Base-by-base conservation (phyloP, 1,140 invertebrate genomes). In the Mylabris phalerata region DNA sequence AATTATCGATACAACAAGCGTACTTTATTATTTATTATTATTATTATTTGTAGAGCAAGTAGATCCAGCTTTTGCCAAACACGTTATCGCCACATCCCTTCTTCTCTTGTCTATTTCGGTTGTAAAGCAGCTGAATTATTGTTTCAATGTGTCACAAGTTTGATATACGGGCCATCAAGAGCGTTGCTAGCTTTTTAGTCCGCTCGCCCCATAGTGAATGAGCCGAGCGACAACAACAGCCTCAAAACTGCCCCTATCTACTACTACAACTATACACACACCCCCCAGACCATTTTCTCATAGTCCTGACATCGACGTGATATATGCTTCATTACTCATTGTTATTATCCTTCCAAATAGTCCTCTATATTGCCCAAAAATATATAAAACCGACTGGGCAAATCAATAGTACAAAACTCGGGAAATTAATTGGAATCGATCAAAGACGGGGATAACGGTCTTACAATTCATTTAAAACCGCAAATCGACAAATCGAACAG, bases 111-210 rank as follows among this genome's bases (percentile, higher is more conserved):
- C 71, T 71, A 71, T 72, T 69, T 67, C 67, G 69, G 68, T 65
- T 67, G 71, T 71, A 72, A 72, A 72, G 69, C 69, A 64, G 63
- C 66, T 72, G 71, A 72, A 67, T 72, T 72, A 72, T 72, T 71
- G 71, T 72, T 72, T 71, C 69, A 68, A 67, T 55, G 66, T 71
- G 71, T 72, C 71, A 72, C 59, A 64, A 63, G 60, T 69, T 71
- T 72, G 71, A 72, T 72, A 60, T 60, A 60, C 58, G 58, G 51
- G 58, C 58, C 58, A 60, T 60, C 58, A 60, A 60, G 48, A 55
- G 50, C 51, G 51, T 54, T 43, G 58, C 46, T 55, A 52, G 50
- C 51, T 59, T 51, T 59, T 59, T 50, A 48, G 50, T 51, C 25
- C 24, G 45, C 44, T 32, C 24, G 45, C 50, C 57, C 48, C 57